Evolutionary conservation across 2,797 vertebrate species (phyloP).

Genomic region (Artibeus lituratus): DNA sequence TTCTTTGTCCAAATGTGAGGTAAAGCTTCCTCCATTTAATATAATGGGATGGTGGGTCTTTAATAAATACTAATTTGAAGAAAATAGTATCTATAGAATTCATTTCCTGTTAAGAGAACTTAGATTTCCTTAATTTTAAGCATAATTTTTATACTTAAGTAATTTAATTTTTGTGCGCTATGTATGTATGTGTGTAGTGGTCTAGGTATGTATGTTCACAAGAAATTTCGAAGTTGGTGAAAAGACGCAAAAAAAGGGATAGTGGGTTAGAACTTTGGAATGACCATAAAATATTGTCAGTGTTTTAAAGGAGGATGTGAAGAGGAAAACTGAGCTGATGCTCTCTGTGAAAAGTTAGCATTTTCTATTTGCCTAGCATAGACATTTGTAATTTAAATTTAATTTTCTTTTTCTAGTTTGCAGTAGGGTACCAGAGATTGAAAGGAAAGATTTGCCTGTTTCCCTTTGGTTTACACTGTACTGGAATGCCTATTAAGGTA

Average conservation of each 20-base stretch:
- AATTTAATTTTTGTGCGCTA: background rate
- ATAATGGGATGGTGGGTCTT: background rate
- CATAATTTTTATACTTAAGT: constrained; percentile 22
- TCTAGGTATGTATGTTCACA: background rate
- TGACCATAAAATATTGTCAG: background rate
- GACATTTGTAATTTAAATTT: constrained; percentile 54
- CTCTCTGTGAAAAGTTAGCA: constrained; percentile 14
- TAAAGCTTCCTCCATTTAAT: constrained; percentile 77
- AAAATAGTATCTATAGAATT: constrained; percentile 1
- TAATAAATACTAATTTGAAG: constrained; percentile 27
- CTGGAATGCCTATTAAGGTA: constrained; percentile 99
- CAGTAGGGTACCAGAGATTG: constrained; percentile 92
- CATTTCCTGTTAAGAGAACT: constrained; percentile 21
- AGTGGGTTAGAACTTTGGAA: background rate
- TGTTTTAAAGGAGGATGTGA: background rate
- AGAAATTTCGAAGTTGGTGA: background rate
- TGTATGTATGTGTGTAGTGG: background rate
- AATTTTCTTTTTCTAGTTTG: constrained; percentile 85
- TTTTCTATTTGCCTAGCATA: accelerated
- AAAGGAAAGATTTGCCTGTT: constrained; percentile 96
- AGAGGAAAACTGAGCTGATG: background rate
- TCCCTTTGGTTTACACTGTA: constrained; percentile 97
- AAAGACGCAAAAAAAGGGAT: background rate
- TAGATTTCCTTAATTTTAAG: constrained; percentile 34
- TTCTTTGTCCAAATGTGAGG: constrained; percentile 98